Conservation (phyloP, 2,888 invertebrate genomes). For the Anoncus sp. region DNA sequence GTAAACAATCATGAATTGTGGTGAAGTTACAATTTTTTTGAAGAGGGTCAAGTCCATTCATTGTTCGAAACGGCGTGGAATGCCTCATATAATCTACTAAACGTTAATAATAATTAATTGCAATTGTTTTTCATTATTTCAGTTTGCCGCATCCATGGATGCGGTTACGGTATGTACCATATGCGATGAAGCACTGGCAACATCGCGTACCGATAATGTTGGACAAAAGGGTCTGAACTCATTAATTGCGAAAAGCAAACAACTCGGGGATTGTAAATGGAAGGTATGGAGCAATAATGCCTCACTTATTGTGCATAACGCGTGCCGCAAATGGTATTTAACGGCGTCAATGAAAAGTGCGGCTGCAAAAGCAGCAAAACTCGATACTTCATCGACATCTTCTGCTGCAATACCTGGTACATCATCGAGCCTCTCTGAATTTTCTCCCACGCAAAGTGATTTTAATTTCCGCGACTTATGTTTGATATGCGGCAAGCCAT, state of each 20-base stretch:
- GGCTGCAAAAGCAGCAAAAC: conserved; percentile 12
- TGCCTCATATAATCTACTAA: background rate
- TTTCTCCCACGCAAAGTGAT: conserved; percentile 12
- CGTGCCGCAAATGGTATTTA: conserved; percentile 37
- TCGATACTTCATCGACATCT: background rate
- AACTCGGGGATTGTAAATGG: conserved; percentile 16
- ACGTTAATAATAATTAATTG: background rate
- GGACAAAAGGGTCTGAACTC: background rate
- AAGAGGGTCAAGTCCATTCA: no score
- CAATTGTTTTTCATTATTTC: conserved; percentile 18
- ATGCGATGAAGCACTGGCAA: conserved; percentile 33
- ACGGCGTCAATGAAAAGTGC: background rate
- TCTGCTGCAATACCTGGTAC: conserved; percentile 19
- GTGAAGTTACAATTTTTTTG: no score
- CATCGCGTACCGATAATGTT: conserved; percentile 12
- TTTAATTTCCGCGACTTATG: conserved; percentile 42
- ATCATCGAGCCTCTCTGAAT: conserved; percentile 10
- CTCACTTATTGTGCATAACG: conserved; percentile 9
- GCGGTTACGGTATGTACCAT: conserved; percentile 20
- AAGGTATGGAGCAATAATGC: conserved; percentile 11
- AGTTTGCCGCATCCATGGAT: conserved; percentile 23
- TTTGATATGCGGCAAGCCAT: conserved; percentile 12
- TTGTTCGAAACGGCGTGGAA: no score
- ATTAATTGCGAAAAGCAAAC: conserved; percentile 35
- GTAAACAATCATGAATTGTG: no score